Evolutionary conservation across 2,888 invertebrate genomes (phyloP).

Genomic region (Zygothrica quintamaculata): DNA sequence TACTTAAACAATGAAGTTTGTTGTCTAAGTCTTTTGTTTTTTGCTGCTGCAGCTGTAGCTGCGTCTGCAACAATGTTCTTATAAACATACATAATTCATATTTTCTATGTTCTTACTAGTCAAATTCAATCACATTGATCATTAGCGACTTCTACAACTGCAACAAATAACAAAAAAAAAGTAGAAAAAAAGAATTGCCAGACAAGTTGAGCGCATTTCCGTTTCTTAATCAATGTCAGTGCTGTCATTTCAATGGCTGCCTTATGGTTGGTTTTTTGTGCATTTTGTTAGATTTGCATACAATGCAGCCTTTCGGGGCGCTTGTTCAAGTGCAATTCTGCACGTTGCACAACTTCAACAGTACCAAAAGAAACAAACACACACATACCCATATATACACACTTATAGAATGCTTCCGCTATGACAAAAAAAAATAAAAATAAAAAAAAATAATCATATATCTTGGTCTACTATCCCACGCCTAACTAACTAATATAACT

Average conservation of each 20-base stretch:
- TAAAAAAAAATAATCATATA: constrained; percentile 24
- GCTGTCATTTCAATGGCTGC: constrained; percentile 63
- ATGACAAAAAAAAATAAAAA: too few relatives aligned
- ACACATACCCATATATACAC: constrained; percentile 7
- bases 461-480: constrained; percentile 66
- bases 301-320: constrained; percentile 55
- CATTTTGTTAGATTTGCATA: constrained; percentile 66
- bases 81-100: constrained; percentile 45
- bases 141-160: constrained; percentile 4
- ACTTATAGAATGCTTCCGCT: constrained; percentile 57
- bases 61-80: constrained; percentile 10
- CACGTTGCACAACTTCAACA: constrained; percentile 66
- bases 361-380: constrained; percentile 20
- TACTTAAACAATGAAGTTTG: constrained; percentile 23
- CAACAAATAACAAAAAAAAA: constrained; percentile 4
- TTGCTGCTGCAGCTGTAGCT: neutral
- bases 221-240: constrained; percentile 76
- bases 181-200: constrained; percentile 43
- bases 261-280: constrained; percentile 49
- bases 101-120: constrained; percentile 37
- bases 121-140: constrained; percentile 42
- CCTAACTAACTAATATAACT: constrained; percentile 48
- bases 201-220: constrained; percentile 72
- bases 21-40: constrained; percentile 40
- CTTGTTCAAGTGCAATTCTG: constrained; percentile 65